These are phyloP conservation scores for Gnatocerus cornutus DNA, from an alignment of 2,888 invertebrate species.

Conservation along the genomic window DNA sequence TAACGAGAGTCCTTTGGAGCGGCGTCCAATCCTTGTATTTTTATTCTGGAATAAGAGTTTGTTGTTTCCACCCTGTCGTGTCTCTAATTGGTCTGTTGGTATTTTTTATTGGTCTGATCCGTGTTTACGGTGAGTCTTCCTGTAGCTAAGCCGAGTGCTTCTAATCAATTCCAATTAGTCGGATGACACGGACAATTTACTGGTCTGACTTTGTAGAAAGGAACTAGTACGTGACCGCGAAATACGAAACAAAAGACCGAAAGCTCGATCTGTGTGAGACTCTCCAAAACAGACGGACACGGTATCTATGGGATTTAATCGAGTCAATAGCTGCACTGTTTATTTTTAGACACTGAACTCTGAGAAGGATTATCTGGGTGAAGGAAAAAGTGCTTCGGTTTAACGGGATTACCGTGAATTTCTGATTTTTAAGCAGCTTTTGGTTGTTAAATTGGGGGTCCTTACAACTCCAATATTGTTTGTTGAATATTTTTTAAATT, in stretches of 20 bases:
- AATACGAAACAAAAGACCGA: slow-evolving; percentile 56
- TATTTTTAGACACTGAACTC: background rate
- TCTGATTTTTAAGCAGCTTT: too few relatives aligned
- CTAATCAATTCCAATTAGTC: slow-evolving; percentile 62
- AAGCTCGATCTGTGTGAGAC: slow-evolving; percentile 27
- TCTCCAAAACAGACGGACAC: background rate
- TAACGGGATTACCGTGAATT: too few relatives aligned
- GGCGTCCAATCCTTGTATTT: slow-evolving; percentile 31
- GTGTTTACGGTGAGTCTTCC: slow-evolving; percentile 46
- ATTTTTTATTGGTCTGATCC: slow-evolving; percentile 41
- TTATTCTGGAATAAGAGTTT: slow-evolving; percentile 36
- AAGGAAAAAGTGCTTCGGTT: too few relatives aligned
- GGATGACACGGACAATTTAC: slow-evolving; percentile 61
- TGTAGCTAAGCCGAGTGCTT: slow-evolving; percentile 53
- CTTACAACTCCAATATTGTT: too few relatives aligned
- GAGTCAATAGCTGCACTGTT: slow-evolving; percentile 17
- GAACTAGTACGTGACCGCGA: slow-evolving; percentile 58
- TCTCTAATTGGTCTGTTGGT: slow-evolving; percentile 45
- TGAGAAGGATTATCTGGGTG: background rate
- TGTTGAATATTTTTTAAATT: too few relatives aligned
- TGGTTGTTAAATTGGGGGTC: too few relatives aligned
- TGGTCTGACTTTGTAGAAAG: slow-evolving; percentile 55
- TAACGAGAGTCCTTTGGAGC: slow-evolving; percentile 26
- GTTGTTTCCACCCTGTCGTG: slow-evolving; percentile 39
- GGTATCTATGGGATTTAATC: slow-evolving; percentile 27